Base-by-base conservation (phyloP, 2,797 vertebrate species). In the Hypotaenidia okinawae region DNA sequence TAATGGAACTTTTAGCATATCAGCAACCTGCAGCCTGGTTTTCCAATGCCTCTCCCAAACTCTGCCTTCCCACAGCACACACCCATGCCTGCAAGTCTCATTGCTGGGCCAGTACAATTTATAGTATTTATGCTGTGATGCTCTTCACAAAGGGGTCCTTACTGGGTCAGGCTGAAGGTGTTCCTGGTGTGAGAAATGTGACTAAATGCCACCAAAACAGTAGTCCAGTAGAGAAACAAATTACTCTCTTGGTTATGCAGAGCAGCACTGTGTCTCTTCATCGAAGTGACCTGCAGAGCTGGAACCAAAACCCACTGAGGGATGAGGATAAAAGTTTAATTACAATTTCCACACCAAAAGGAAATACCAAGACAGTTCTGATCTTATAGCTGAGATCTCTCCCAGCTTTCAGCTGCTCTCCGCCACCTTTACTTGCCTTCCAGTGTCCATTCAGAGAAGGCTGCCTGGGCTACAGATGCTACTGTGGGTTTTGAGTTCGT, bases 91-190 rank as follows among this genome's bases (percentile, higher is more conserved):
- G 11, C 30, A 51, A 69, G n/a, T 24, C 35, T 39, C 39, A 19
- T 18, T 73, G 54, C 43, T 55, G 37, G 28, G 11, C 11, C 69
- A 82, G 0, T 41, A 41, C 21, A 16, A 79, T 82, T 69, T 47
- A 58, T 39, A 58, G 21, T 28, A 41, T 49, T 61, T 79, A 12
- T 30, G 17, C 22, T 64, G 17, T 17, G 27, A 63, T 52, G 16
- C 10, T 70, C 5, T 41, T 66, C 63, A 55, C 16, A 41, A 18
- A 0, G 0, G 6, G 11, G 35, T 83, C 17, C 49, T 13, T 15
- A 2, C 16, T 0, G 1, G 21, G 37, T 62, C 18, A 85, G 61
- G 27, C 37, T 68, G 72, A 68, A 70, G 24, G 30, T 76, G 59
- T n/a, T 85, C 52, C 45, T 47, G 70, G n/a, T 11, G 49, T 70